Percentiles rank a stretch among this genome's conserved stretches.
phyloP scores from a whole-genome alignment of 2,888 invertebrate genomes.

The Pollenia griseotomentosa region DNA sequence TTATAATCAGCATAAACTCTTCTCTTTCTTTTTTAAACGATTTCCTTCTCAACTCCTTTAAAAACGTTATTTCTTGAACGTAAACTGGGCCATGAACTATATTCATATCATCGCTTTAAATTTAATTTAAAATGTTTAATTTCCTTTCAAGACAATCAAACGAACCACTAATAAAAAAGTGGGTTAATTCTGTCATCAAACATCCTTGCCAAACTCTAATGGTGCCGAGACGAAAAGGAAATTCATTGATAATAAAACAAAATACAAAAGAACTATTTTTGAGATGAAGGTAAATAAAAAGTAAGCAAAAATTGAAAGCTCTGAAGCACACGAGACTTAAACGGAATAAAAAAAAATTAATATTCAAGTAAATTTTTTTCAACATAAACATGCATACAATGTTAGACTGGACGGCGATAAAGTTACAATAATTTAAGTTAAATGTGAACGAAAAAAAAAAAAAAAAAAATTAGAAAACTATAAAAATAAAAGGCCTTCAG shows the following conservation, averaged over 20 bases:
- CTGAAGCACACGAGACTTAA: conserved; percentile 14
- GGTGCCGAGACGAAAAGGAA: conserved; percentile 60
- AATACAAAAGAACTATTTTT: conserved; percentile 36
- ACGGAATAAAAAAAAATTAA: conserved; percentile 1
- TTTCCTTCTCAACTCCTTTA: not conserved
- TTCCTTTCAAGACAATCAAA: conserved; percentile 38
- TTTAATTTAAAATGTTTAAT: conserved; percentile 45
- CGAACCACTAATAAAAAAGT: conserved; percentile 37
- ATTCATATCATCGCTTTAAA: conserved; percentile 33
- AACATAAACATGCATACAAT: conserved; percentile 34
- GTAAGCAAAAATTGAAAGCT: conserved; percentile 41
- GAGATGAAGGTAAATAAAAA: not conserved
- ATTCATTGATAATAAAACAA: conserved; percentile 54
- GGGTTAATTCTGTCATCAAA: conserved; percentile 65
- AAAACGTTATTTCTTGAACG: not conserved
- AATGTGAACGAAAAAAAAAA: conserved; percentile 36
- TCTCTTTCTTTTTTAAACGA: too few relatives aligned
- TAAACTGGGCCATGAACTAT: conserved; percentile 38
- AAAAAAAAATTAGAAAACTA: not conserved
- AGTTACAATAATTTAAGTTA: conserved; percentile 62
- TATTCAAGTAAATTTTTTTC: conserved; percentile 30
- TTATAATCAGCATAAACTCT: too few relatives aligned
- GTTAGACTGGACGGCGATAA: conserved; percentile 66
- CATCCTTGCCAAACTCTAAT: conserved; percentile 54
- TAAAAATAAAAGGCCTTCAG: conserved; percentile 51